Evolutionary conservation across 2,888 invertebrate species (phyloP).

Genomic region (Pyralis farinalis): DNA sequence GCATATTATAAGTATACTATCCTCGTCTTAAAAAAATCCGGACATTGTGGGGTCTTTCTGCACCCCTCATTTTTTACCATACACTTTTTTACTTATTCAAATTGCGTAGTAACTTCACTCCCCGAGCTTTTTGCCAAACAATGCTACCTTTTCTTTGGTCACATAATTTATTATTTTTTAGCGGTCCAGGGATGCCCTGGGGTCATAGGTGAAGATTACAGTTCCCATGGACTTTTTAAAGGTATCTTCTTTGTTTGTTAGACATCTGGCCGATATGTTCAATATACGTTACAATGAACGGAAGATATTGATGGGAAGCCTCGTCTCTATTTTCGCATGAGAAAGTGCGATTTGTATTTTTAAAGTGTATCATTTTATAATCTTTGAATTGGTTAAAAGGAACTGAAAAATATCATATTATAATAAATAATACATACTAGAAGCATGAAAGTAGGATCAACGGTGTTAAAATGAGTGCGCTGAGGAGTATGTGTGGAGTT

Average conservation of each 20-base stretch:
- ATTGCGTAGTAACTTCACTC: constrained; percentile 61
- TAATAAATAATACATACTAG: too few relatives aligned
- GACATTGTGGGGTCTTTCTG: constrained; percentile 52
- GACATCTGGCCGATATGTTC: constrained; percentile 50
- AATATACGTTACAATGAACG: not conserved
- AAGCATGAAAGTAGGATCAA: too few relatives aligned
- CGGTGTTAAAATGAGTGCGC: too few relatives aligned
- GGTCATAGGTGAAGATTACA: constrained; percentile 74
- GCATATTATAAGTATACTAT: constrained; percentile 50
- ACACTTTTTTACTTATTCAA: constrained; percentile 59
- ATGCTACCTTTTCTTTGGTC: constrained; percentile 58
- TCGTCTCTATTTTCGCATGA: constrained; percentile 40
- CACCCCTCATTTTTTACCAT: constrained; percentile 63
- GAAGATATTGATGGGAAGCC: constrained; percentile 12
- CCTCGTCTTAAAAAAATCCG: constrained; percentile 65
- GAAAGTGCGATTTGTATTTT: constrained; percentile 25
- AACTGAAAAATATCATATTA: too few relatives aligned
- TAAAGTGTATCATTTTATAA: not conserved
- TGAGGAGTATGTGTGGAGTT: too few relatives aligned
- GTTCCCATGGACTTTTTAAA: constrained; percentile 70
- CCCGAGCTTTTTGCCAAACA: constrained; percentile 67
- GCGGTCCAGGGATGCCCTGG: constrained; percentile 66
- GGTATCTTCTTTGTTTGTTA: constrained; percentile 46
- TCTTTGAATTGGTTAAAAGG: too few relatives aligned
- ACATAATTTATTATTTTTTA: constrained; percentile 60